Evolutionary conservation across 2,113 vertebrate genomes (phyloP).

Genomic region (Noctilio leporinus): DNA sequence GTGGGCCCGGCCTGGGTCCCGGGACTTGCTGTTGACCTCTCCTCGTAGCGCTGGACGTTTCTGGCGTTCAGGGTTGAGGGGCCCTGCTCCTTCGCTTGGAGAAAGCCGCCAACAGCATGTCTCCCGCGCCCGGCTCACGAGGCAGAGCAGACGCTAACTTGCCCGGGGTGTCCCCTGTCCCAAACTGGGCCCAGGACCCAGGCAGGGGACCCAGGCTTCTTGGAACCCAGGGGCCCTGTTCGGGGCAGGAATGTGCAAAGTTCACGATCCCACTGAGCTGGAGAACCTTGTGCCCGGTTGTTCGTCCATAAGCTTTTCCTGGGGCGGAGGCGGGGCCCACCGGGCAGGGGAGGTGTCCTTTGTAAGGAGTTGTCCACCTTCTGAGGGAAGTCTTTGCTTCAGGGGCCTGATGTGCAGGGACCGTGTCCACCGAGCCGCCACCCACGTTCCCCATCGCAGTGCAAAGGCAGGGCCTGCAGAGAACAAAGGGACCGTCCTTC

Average conservation of each 20-base stretch:
- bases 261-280: fast-evolving
- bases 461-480: background rate
- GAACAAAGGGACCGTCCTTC: background rate
- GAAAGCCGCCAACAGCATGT: too few relatives aligned
- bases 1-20: fast-evolving
- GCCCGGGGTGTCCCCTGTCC: too few relatives aligned
- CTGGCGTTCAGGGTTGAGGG: fast-evolving
- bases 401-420: fast-evolving
- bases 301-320: too few relatives aligned
- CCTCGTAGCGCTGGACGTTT: background rate
- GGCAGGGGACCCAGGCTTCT: background rate
- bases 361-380: fast-evolving
- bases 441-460: fast-evolving
- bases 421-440: too few relatives aligned
- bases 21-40: fast-evolving
- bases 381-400: fast-evolving
- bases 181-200: fast-evolving
- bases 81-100: too few relatives aligned
- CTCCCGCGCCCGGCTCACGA: fast-evolving
- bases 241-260: background rate
- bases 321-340: too few relatives aligned
- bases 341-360: too few relatives aligned
- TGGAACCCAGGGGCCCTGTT: fast-evolving
- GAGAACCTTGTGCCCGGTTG: fast-evolving
- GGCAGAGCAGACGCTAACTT: background rate